Percentiles rank a stretch among this genome's conserved stretches.
Conservation (phyloP, 1,140 invertebrate genomes). For the Paraescarpia echinospica region DNA sequence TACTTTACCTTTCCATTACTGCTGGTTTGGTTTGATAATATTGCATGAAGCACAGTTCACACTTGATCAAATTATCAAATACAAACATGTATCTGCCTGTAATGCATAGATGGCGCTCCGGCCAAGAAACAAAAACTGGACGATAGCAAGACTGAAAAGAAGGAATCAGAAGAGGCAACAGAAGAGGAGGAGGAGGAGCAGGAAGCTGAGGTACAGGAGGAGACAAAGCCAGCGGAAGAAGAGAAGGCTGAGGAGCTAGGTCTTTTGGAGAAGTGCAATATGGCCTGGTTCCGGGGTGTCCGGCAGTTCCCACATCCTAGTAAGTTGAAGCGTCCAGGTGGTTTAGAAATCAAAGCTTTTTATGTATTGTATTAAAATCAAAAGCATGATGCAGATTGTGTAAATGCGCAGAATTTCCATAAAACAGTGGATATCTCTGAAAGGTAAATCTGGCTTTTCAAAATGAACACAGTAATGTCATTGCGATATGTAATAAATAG, state of each 20-base stretch:
- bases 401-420: background rate
- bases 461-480: background rate
- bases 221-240: background rate
- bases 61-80: background rate
- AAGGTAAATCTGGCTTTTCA: background rate
- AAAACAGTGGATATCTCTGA: too few relatives aligned
- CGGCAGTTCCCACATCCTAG: background rate
- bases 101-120: background rate
- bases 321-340: background rate
- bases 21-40: background rate
- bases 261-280: conserved; percentile 1
- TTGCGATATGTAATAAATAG: background rate
- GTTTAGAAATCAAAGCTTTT: background rate
- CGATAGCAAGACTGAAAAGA: background rate
- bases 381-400: background rate
- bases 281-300: background rate
- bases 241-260: background rate
- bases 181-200: background rate
- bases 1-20: background rate
- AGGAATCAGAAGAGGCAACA: background rate
- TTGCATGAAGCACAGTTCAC: background rate
- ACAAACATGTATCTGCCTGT: background rate
- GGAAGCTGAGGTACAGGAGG: background rate
- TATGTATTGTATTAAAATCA: background rate
- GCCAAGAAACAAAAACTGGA: background rate